A percentile compares a stretch with the other conserved stretches of the same genome.
Conservation (phyloP, 2,113 vertebrate species). For the Petromus typicus region DNA sequence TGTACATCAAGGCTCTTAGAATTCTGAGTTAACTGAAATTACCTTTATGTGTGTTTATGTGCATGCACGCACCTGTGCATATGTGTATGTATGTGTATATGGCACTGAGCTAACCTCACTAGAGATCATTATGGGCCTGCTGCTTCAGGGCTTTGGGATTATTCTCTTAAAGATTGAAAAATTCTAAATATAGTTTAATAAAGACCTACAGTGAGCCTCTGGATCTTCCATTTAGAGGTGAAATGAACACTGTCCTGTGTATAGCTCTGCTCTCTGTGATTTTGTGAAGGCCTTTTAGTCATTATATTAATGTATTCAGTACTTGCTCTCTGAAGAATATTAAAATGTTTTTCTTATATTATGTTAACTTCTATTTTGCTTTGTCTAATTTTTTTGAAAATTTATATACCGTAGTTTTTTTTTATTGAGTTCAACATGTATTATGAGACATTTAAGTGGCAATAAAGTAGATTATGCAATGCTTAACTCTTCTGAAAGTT, state of each 20-base stretch:
- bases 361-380: background rate
- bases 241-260: background rate
- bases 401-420: background rate
- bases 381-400: background rate
- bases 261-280: background rate
- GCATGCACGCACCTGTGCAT: background rate
- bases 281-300: background rate
- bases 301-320: background rate
- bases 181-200: background rate
- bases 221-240: background rate
- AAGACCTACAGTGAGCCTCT: background rate
- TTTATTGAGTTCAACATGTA: background rate
- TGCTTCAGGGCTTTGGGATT: background rate
- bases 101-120: background rate
- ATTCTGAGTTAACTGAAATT: background rate
- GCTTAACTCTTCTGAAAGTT: background rate
- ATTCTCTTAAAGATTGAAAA: conserved; percentile 5
- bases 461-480: background rate
- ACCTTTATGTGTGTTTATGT: background rate
- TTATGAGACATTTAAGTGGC: background rate
- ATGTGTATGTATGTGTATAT: background rate
- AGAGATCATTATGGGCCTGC: background rate
- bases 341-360: background rate
- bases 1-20: background rate
- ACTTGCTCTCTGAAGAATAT: background rate